Evolutionary conservation across 2,113 vertebrate species (phyloP).

Genomic region (Pomatostomus ruficeps): DNA sequence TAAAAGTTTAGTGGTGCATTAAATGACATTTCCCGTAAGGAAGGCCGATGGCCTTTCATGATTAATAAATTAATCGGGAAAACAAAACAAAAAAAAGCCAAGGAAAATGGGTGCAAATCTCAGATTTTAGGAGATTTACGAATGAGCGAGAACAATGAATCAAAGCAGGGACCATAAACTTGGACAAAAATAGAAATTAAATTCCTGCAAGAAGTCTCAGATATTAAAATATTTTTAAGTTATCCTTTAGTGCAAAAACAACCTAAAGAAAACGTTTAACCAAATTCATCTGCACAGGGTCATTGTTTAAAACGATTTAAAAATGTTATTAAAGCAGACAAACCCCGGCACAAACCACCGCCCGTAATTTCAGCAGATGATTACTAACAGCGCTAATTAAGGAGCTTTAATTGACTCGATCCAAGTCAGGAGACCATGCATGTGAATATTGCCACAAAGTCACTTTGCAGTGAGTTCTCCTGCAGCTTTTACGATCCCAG

Average conservation of each 20-base stretch:
- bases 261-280: neutral
- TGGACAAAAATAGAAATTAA: neutral
- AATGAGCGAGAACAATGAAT: neutral
- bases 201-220: neutral
- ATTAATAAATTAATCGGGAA: neutral
- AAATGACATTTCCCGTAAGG: neutral
- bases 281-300: neutral
- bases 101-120: neutral
- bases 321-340: neutral
- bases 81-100: neutral
- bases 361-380: conserved; percentile 5
- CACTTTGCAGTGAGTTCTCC: conserved; percentile 15
- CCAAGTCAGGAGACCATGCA: conserved; percentile 18
- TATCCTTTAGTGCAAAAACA: neutral
- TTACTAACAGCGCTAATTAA: conserved; percentile 49
- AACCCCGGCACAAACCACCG: neutral
- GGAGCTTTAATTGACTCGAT: conserved; percentile 26
- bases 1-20: neutral
- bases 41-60: neutral
- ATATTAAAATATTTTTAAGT: neutral
- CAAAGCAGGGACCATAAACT: neutral
- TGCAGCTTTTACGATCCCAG: neutral
- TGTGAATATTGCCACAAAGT: neutral
- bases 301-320: neutral
- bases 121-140: neutral